Evolutionary conservation across 2,113 vertebrate genomes (phyloP).

Genomic region (Periophthalmus modestus): DNA sequence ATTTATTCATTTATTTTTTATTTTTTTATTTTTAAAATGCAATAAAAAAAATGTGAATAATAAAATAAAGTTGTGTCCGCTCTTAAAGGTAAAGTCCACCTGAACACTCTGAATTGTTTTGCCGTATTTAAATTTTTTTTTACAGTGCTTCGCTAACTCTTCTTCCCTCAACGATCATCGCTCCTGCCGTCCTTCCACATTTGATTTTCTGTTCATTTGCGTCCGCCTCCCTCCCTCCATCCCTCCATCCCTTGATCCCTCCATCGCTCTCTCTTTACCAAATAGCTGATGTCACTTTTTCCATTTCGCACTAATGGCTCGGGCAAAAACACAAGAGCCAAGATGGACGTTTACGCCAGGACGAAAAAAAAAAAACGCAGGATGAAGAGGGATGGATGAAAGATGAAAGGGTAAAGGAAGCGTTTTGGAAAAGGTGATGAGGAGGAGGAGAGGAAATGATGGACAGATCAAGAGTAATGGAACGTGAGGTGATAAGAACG

Average conservation of each 20-base stretch:
- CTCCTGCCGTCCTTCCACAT: background rate
- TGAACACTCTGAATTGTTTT: too few species aligned
- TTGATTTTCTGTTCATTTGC: background rate
- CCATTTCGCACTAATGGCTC: constrained; percentile 74
- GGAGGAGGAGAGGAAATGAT: background rate
- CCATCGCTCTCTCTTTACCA: constrained; percentile 69
- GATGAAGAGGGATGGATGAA: constrained; percentile 67
- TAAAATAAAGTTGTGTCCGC: too few species aligned
- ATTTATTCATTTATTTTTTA: too few species aligned
- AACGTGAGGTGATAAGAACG: background rate
- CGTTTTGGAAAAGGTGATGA: constrained; percentile 20
- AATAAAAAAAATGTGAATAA: too few species aligned
- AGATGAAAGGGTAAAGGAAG: constrained; percentile 40
- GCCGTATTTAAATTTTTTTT: background rate
- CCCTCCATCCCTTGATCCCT: too few species aligned
- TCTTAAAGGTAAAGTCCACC: too few species aligned
- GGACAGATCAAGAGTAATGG: background rate
- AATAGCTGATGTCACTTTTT: constrained; percentile 77
- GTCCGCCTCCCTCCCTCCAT: constrained; percentile 17
- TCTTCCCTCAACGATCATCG: background rate
- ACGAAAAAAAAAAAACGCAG: background rate
- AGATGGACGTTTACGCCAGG: constrained; percentile 38
- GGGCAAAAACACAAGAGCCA: constrained; percentile 35
- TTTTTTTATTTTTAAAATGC: too few species aligned
- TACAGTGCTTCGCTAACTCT: background rate